phyloP scores from a whole-genome alignment of 2,888 invertebrate species.

The Cyclophora albipunctata region DNA sequence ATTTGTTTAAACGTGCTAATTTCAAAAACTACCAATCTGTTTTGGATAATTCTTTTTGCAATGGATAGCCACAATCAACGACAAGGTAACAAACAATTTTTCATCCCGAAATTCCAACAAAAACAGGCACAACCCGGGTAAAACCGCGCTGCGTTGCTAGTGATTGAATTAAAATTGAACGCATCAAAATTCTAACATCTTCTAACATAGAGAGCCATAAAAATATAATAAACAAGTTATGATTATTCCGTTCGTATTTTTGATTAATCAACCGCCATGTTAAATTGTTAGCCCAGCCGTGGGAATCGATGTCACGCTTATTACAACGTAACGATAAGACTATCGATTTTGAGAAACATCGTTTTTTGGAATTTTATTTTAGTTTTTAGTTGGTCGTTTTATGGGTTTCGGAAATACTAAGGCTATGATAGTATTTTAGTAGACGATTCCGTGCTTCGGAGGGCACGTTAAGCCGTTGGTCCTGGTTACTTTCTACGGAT shows the following conservation, averaged over 20 bases:
- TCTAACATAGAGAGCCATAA: too few relatives aligned
- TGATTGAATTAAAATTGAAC: too few relatives aligned
- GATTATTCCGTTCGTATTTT: neutral
- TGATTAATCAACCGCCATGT: constrained; percentile 30
- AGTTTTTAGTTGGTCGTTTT: neutral
- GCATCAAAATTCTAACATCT: too few relatives aligned
- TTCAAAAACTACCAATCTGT: neutral
- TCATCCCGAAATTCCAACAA: too few relatives aligned
- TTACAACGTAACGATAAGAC: constrained; percentile 6
- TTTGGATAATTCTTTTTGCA: too few relatives aligned
- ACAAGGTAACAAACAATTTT: too few relatives aligned
- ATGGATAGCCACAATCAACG: too few relatives aligned
- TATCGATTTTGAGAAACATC: neutral
- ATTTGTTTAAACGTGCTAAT: neutral
- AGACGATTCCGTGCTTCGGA: too few relatives aligned
- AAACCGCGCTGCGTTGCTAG: too few relatives aligned
- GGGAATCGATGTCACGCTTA: constrained; percentile 39
- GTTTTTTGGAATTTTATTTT: neutral
- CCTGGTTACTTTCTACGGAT: too few relatives aligned
- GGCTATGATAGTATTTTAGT: neutral
- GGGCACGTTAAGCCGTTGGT: too few relatives aligned
- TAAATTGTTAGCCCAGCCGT: constrained; percentile 30
- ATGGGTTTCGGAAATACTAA: neutral
- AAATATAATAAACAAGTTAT: too few relatives aligned
- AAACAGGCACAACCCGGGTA: neutral